Evolutionary conservation across 2,113 vertebrate species (phyloP).

Genomic region (Solea solea): DNA sequence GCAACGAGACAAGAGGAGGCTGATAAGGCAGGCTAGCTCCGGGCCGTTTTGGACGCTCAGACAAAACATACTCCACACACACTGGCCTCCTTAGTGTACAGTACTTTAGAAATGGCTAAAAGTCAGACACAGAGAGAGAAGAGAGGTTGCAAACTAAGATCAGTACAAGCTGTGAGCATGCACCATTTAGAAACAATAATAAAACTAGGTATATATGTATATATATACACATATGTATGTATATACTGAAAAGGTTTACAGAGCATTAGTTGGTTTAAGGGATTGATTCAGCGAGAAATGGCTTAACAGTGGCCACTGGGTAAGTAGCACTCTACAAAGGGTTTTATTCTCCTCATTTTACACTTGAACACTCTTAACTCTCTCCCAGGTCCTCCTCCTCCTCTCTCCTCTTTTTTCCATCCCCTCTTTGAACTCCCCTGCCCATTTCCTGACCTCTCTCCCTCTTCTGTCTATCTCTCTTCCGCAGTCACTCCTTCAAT

Average conservation of each 20-base stretch:
- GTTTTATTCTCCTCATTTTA: constrained; percentile 57
- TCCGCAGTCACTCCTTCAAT: constrained; percentile 42
- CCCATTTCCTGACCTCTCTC: constrained; percentile 57
- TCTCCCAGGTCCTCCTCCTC: constrained; percentile 32
- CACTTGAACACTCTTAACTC: constrained; percentile 56
- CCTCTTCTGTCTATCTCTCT: constrained; percentile 28
- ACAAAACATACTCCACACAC: constrained; percentile 62
- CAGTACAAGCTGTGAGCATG: constrained; percentile 3
- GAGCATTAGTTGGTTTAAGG: constrained; percentile 29
- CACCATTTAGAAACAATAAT: neutral
- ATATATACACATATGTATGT: neutral
- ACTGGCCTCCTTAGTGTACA: constrained; percentile 28
- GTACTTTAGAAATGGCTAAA: constrained; percentile 13
- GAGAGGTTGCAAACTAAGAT: neutral
- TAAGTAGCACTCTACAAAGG: constrained; percentile 41
- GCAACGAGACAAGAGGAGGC: constrained; percentile 68
- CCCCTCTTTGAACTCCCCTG: constrained; percentile 52
- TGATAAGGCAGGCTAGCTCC: constrained; percentile 54
- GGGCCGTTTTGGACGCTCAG: constrained; percentile 34
- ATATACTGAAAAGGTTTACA: constrained; percentile 25
- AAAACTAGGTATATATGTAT: neutral
- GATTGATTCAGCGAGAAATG: neutral
- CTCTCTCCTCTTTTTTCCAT: constrained; percentile 23
- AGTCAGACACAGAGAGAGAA: neutral
- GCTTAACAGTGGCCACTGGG: constrained; percentile 13